phyloP scores from a whole-genome alignment of 2,113 vertebrate genomes.

The Naja naja region DNA sequence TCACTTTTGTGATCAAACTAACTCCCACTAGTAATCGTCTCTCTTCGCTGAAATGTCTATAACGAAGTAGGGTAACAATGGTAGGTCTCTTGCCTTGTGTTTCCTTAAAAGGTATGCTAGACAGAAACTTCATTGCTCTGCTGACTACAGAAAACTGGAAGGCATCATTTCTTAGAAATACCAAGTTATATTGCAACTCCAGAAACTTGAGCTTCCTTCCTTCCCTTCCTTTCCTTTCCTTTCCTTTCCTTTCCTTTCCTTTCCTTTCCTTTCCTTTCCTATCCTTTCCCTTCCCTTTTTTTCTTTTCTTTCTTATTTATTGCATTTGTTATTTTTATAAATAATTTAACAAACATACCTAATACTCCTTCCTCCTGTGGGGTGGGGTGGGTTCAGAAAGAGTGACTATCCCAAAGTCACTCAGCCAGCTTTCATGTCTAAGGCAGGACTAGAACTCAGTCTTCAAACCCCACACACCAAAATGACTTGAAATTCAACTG shows the following conservation, averaged over 20 bases:
- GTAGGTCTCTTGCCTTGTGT: background rate
- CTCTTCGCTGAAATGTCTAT: background rate
- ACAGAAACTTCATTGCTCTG: background rate
- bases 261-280: too few relatives aligned
- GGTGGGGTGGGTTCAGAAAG: background rate
- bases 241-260: too few relatives aligned
- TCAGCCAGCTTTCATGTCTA: background rate
- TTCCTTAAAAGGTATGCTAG: background rate
- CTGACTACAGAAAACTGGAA: background rate
- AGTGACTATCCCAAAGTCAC: background rate
- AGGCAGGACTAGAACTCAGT: background rate
- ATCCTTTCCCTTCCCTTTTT: too few relatives aligned
- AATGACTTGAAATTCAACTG: background rate
- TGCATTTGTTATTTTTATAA: background rate
- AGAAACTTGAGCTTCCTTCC: background rate
- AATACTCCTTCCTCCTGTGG: background rate
- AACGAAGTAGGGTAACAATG: background rate
- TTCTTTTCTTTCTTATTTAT: background rate
- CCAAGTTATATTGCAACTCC: background rate
- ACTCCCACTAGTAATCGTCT: background rate
- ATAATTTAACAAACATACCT: background rate
- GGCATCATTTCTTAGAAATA: background rate
- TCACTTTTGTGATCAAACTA: background rate
- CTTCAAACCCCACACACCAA: background rate
- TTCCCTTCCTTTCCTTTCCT: too few relatives aligned